Percentiles rank a stretch among this genome's conserved stretches.
Evolutionary conservation across 2,113 vertebrate species (phyloP).

Genomic region (Rhabdomys dilectus): DNA sequence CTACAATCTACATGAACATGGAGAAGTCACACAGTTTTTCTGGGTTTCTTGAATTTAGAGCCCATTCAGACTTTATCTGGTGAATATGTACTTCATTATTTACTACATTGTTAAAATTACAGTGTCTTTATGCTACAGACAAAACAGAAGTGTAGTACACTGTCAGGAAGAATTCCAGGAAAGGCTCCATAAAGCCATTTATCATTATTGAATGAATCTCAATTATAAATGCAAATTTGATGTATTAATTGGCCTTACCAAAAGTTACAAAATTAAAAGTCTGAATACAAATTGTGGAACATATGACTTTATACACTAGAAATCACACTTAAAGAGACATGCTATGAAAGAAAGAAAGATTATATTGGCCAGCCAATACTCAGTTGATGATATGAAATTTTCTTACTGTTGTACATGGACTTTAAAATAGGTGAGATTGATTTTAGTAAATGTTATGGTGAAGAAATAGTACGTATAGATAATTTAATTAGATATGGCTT

Average conservation of each 20-base stretch:
- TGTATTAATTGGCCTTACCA: not conserved
- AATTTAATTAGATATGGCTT: conserved; percentile 12
- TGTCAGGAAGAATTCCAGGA: not conserved
- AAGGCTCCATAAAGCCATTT: not conserved
- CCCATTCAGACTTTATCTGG: not conserved
- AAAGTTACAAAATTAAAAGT: conserved; percentile 5
- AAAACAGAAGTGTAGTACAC: not conserved
- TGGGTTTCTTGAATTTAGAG: not conserved
- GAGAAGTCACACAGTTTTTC: not conserved
- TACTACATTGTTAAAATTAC: not conserved
- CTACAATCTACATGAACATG: not conserved
- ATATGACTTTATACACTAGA: not conserved
- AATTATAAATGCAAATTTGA: not conserved
- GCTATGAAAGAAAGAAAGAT: not conserved
- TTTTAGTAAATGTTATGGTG: not conserved
- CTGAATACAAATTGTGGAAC: not conserved
- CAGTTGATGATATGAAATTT: not conserved
- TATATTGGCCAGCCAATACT: not conserved
- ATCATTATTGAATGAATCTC: not conserved
- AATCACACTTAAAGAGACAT: not conserved
- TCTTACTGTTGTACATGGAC: not conserved
- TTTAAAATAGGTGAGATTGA: not conserved
- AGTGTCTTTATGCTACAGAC: not conserved
- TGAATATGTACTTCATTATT: not conserved
- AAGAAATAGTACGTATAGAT: not conserved